Percentiles rank a stretch among this genome's conserved stretches.
These are phyloP conservation scores for Allacma fusca DNA, from an alignment of 2,888 invertebrate species.

Conservation along the genomic window DNA sequence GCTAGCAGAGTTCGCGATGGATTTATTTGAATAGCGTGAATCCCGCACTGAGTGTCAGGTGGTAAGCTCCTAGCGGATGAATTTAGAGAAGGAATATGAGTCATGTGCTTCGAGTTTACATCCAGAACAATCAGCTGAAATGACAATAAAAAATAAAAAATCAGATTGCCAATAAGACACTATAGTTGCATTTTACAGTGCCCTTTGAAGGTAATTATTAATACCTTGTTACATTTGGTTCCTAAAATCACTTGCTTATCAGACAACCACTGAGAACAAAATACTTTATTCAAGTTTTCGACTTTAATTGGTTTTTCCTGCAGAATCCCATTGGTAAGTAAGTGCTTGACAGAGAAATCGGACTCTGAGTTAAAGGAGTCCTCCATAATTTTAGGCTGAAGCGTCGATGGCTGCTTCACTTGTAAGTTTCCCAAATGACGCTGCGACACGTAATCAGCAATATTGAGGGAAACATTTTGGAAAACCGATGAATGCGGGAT, in stretches of 20 bases:
- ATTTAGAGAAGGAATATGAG: constrained; percentile 85
- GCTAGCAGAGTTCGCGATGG: constrained; percentile 86
- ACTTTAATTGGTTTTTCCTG: constrained; percentile 83
- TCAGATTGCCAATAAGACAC: constrained; percentile 28
- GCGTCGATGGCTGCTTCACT: constrained; percentile 62
- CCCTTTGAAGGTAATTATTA: too few relatives aligned
- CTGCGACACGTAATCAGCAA: constrained; percentile 83
- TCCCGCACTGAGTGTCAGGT: constrained; percentile 78
- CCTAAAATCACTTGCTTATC: constrained; percentile 95
- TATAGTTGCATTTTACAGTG: constrained; percentile 9
- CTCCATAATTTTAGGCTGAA: constrained; percentile 57
- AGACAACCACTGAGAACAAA: constrained; percentile 95
- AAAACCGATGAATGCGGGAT: constrained; percentile 27
- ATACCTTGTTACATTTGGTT: constrained; percentile 94
- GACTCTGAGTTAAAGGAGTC: constrained; percentile 52
- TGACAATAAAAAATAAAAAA: too few relatives aligned
- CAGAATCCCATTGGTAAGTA: constrained; percentile 88
- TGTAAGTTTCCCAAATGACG: constrained; percentile 73
- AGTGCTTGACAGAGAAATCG: constrained; percentile 85
- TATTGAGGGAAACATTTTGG: constrained; percentile 70
- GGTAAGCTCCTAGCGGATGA: constrained; percentile 57
- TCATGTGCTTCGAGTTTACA: constrained; percentile 83
- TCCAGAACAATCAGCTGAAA: constrained; percentile 87
- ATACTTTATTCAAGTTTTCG: constrained; percentile 89
- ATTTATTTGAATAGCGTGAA: constrained; percentile 93